Evolutionary conservation across 1,140 invertebrate species (phyloP), one percentile per base, ranked within the genome.

Genomic region (Doryteuthis pealeii): DNA sequence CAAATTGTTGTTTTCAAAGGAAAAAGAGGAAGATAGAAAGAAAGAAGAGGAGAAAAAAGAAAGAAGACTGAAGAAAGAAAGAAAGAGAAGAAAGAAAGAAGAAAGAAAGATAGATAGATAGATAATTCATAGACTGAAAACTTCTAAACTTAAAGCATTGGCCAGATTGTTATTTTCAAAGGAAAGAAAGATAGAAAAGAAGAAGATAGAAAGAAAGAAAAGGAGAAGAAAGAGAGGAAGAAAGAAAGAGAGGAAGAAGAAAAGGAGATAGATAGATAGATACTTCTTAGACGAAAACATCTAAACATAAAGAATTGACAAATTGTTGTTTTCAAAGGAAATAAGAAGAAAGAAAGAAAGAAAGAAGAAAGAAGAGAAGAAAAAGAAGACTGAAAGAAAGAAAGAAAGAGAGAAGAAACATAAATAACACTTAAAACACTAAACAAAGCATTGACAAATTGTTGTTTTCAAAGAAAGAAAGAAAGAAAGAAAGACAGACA

Each of bases 21-120:
- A 54, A n/a, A 54, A n/a, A 54, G 49, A 54, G 49, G n/a, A n/a
- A 54, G 62, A 66, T 10, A 66, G 62, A 66, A 8, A 66, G 62
- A 66, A 26, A 66, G 65, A 66, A 26, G 28, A 26, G 28, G 65
- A 49, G 22, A 49, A 49, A 1, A 49, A 22, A 49, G 1, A 49
- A 49, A 1, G 45, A 49, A 49, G 45, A 22, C 45, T 49, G 45
- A 49, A 49, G 22, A 22, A 49, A 49, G 22, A 49, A 49, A 12
- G 22, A n/a, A n/a, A n/a, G 1, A 22, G 22, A 49, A 22, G 22
- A 49, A 49, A 22, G 22, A 49, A 49, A 49, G 45, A 49, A 15
- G 45, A 49, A 49, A 22, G 12, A 49, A 49, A 49, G 45, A 22
- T 49, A 49, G 45, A 22, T 49, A 49, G 12, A 49, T 49, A 49